Base-by-base conservation (phyloP, 1,140 invertebrate species). In the Triops longicaudatus region DNA sequence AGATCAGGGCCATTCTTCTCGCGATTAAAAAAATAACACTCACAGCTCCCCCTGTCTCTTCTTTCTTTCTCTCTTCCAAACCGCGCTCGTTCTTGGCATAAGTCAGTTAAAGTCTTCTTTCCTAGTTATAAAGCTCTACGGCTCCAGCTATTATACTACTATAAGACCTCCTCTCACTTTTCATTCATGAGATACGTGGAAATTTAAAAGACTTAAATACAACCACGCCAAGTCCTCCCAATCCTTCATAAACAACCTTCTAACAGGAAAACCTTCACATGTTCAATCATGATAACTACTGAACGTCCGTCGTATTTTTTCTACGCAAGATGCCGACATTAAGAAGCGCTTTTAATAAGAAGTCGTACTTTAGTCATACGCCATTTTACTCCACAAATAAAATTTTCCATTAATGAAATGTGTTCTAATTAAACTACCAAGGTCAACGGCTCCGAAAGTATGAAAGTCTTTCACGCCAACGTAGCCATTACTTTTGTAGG, bases 61-160 rank as follows among this genome's bases (percentile, higher is more conserved):
- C 50, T 63, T 63, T 63, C 50, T 63, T 63, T 63, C 50, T 12
- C 14, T 63, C 50, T 63, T 63, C 50, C 22, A 14, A 63, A 63
- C 50, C 50, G 50, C 50, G 50, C 50, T 63, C 50, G 50, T 22
- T n/a, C 50, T 9, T 63, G 50, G 50, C 50, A n/a, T 63, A 63
- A 63, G 50, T 63, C 50, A 63, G 50, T 63, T 63, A 63, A 63
- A 63, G 50, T 63, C 50, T 63, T 63, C 50, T 63, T 63, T 63
- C 17, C 50, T 63, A 17, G 50, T 63, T 63, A 63, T 63, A 63
- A 63, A 63, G 22, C 50, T 63, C 10, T 63, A 63, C 50, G 10
- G 50, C 50, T 22, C 50, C 14, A 6, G 50, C 50, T 63, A 63
- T 22, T 63, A 63, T 63, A 22, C 14, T 63, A 63, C 17, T 22